These are phyloP conservation scores for Neoitamus cyanurus DNA, from an alignment of 2,888 invertebrate genomes.

Conservation along the genomic window DNA sequence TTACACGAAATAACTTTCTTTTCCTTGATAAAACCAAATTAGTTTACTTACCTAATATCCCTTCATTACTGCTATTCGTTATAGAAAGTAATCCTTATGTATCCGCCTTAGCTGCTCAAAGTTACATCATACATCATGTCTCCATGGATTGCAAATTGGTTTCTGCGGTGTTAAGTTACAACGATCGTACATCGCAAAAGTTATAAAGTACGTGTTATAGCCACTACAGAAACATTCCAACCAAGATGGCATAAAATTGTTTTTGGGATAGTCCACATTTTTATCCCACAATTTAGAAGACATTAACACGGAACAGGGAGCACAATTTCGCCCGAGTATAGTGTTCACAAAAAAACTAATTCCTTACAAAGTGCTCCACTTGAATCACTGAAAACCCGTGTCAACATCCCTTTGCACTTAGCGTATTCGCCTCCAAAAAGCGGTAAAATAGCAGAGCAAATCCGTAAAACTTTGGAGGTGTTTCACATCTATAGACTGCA, in stretches of 20 bases:
- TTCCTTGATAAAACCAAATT: no score
- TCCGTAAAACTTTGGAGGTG: background rate
- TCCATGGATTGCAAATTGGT: no score
- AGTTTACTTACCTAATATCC: no score
- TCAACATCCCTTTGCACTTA: conserved; percentile 42
- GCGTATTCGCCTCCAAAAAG: background rate
- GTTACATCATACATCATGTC: no score
- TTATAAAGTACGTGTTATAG: background rate
- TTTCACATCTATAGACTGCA: background rate
- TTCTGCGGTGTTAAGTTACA: no score
- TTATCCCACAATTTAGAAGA: conserved; percentile 4
- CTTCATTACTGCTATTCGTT: no score
- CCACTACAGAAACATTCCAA: background rate
- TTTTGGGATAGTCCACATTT: background rate
- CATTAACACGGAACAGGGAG: background rate
- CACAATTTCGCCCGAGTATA: background rate
- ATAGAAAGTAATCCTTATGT: no score
- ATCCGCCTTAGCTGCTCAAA: no score
- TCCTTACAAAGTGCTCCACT: conserved; percentile 21
- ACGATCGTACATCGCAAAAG: no score
- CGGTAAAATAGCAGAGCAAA: background rate
- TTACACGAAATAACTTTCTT: no score
- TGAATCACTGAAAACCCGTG: conserved; percentile 28
- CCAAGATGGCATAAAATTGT: background rate
- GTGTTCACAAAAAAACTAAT: background rate